These are phyloP conservation scores for Dasyprocta punctata DNA, from an alignment of 2,113 vertebrate genomes.

Conservation along the genomic window DNA sequence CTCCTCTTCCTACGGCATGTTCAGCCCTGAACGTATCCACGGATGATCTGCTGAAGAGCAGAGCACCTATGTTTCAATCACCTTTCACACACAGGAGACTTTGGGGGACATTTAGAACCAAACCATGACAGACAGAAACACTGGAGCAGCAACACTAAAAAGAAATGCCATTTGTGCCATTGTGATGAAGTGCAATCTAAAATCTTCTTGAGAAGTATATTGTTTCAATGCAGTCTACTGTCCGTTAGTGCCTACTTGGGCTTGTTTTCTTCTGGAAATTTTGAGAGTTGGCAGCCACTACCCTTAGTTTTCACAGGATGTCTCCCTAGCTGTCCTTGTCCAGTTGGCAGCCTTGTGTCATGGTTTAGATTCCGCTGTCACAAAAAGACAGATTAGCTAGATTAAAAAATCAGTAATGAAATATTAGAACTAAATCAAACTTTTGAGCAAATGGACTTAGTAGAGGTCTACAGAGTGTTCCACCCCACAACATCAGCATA, in stretches of 20 bases:
- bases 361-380: no score
- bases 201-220: background rate
- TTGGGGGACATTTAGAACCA: background rate
- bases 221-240: background rate
- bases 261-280: background rate
- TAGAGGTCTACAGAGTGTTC: no score
- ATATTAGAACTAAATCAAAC: no score
- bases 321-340: background rate
- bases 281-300: background rate
- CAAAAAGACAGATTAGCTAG: no score
- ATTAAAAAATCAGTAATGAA: no score
- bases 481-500: no score
- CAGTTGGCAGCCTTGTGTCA: no score
- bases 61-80: background rate
- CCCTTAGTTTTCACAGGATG: background rate
- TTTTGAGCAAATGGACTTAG: no score
- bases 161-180: background rate
- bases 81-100: background rate
- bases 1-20: no score
- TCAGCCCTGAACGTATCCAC: background rate
- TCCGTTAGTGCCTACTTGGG: background rate
- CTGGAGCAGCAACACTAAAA: background rate
- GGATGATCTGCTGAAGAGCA: background rate
- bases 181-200: background rate
- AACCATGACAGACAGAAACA: background rate